Base-by-base conservation (phyloP, 2,797 vertebrate species). In the Cryptoblepharus egeriae region DNA sequence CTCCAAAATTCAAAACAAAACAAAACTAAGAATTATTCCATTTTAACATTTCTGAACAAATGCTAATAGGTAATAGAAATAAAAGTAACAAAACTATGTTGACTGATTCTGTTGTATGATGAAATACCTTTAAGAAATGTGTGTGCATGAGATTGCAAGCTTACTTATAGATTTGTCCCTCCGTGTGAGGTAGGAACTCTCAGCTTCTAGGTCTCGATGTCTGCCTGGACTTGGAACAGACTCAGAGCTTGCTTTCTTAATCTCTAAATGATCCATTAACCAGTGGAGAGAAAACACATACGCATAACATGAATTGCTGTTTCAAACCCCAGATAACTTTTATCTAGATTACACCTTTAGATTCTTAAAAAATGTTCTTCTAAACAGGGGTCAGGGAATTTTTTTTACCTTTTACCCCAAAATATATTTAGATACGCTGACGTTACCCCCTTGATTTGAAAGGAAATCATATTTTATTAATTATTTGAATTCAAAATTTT, bases 211-310 rank as follows among this genome's bases (percentile, higher is more conserved):
- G 39, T 79, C 5, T 32, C 8, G 10, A 39, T 3, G 35, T 80
- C 6, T 69, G 1, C 6, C 61, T 3, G 69, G 65, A 16, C 32
- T 18, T 80, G 49, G 3, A 52, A 35, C 10, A 42, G 80, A 82
- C 52, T 42, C 28, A 81, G 61, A 30, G 37, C 67, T 39, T 81
- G 39, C 2, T 73, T 9, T 0, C 75, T 68, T 79, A 39, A n/a
- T 77, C 82, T 65, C 68, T 82, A 75, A 86, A 84, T 65, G 83
- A 65, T 58, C 24, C 79, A n/a, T 84, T n/a, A 35, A 60, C 52
- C 18, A 74, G 16, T 57, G 70, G 79, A 79, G 85, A 79, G 61
- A 76, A 90, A 88, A 71, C 77, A 89, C 64, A 82, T 75, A 65
- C 20, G 69, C 3, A 64, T 55, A 37, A 15, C 39, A 42, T 42